Evolutionary conservation across 2,888 invertebrate species (phyloP).

Genomic region (Drosophila multiciliata): DNA sequence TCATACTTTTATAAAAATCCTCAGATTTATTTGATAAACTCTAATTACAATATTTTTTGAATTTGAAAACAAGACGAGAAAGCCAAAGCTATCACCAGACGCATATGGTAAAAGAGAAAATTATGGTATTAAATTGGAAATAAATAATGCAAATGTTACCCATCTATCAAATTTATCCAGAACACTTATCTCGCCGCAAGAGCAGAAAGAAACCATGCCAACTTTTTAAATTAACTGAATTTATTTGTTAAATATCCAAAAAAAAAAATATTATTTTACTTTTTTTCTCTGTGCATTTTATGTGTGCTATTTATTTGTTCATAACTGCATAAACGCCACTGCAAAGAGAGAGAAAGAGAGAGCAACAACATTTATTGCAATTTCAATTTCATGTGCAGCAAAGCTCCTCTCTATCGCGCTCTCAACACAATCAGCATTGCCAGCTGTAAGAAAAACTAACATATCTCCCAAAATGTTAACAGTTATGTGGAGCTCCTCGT

Average conservation of each 20-base stretch:
- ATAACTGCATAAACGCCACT: neutral
- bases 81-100: neutral
- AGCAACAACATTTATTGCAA: constrained; percentile 1
- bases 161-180: neutral
- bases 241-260: neutral
- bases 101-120: neutral
- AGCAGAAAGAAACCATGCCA: neutral
- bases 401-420: constrained; percentile 23
- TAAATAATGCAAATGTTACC: neutral
- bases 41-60: neutral
- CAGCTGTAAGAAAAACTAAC: constrained; percentile 38
- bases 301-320: neutral
- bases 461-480: constrained; percentile 38
- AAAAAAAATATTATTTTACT: neutral
- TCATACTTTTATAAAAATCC: neutral
- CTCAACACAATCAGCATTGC: constrained; percentile 45
- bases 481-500: neutral
- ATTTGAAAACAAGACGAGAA: neutral
- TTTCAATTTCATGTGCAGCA: constrained; percentile 21
- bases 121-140: neutral
- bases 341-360: constrained; percentile 8
- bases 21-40: neutral
- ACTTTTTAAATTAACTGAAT: neutral
- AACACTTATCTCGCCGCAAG: neutral
- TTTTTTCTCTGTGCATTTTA: neutral